A percentile compares a stretch with the other conserved stretches of the same genome.
phyloP scores from a whole-genome alignment of 2,113 vertebrate species.

The Elephas maximus region DNA sequence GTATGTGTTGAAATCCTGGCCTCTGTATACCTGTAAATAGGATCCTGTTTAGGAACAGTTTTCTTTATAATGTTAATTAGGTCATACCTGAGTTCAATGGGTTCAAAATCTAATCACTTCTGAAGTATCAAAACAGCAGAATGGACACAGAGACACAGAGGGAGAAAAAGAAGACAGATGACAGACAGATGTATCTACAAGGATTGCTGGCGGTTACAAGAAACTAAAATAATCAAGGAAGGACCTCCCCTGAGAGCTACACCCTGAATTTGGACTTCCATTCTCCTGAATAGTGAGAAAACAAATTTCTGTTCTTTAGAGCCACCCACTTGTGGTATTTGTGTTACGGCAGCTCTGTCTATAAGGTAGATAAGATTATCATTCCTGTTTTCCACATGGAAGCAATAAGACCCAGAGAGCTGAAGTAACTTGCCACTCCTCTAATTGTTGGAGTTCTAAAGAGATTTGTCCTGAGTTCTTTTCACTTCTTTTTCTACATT shows the following conservation, averaged over 20 bases:
- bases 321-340: not conserved
- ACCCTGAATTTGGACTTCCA: not conserved
- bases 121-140: not conserved
- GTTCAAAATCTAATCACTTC: not conserved
- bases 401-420: not conserved
- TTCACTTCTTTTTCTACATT: not conserved
- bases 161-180: not conserved
- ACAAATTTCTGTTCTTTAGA: not conserved
- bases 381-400: not conserved
- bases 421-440: not conserved
- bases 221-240: not conserved
- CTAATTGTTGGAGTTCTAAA: not conserved
- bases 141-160: not conserved
- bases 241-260: not conserved
- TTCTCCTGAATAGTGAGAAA: not conserved
- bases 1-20: too few relatives aligned
- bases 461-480: not conserved
- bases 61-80: too few relatives aligned
- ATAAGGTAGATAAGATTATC: not conserved
- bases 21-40: not conserved
- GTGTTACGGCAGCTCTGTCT: not conserved
- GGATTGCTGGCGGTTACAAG: not conserved
- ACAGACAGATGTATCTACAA: not conserved
- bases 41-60: not conserved
- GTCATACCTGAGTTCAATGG: too few relatives aligned